Conservation (phyloP, 2,888 invertebrate genomes). For the Mimachlamys varia region DNA sequence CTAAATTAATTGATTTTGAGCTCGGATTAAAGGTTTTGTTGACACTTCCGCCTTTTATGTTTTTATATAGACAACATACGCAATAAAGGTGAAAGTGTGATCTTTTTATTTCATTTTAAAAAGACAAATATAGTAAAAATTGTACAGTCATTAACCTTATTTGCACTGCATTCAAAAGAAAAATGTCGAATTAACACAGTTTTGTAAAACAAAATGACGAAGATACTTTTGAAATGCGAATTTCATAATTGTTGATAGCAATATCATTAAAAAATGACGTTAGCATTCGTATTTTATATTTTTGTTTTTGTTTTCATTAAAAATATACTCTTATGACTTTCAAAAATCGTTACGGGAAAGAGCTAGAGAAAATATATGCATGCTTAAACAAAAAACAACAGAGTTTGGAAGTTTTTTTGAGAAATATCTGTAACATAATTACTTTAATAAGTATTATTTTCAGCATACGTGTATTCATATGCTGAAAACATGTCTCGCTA, state of each 20-base stretch:
- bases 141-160: background rate
- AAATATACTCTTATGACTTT: background rate
- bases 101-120: constrained; percentile 23
- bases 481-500: background rate
- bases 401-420: no score
- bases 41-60: no score
- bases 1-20: no score
- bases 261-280: no score
- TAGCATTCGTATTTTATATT: background rate
- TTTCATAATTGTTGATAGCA: background rate
- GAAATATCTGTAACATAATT: background rate
- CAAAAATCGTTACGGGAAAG: background rate
- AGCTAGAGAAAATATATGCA: background rate
- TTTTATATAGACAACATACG: background rate
- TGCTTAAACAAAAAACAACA: background rate
- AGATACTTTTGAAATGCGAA: background rate
- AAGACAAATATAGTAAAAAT: background rate
- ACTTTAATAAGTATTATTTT: background rate
- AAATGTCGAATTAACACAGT: background rate
- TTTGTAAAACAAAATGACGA: background rate
- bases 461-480: background rate
- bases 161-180: background rate
- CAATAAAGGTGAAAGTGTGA: background rate
- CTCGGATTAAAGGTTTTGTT: no score
- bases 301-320: background rate